A percentile compares a stretch with the other conserved stretches of the same genome.
Conservation (phyloP, 2,888 invertebrate genomes). For the Parapristionchus giblindavisi region DNA sequence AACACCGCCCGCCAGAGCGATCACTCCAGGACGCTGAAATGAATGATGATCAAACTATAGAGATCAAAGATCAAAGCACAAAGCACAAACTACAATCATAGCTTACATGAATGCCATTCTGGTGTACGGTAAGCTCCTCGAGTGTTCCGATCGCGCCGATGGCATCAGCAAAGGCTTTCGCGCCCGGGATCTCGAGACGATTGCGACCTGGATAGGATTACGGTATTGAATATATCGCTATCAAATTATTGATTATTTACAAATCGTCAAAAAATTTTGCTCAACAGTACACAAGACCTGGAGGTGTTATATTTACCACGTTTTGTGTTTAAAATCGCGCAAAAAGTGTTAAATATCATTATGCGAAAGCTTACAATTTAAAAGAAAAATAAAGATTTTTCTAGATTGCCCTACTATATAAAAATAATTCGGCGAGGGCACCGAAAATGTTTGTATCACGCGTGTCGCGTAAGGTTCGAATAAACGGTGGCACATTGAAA, state of each 20-base stretch:
- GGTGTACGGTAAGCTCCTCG: constrained; percentile 91
- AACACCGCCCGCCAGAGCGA: constrained; percentile 77
- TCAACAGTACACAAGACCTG: too few relatives aligned
- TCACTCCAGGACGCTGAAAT: constrained; percentile 80
- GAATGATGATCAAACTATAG: neutral
- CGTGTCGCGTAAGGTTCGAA: too few relatives aligned
- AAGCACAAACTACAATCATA: constrained; percentile 74
- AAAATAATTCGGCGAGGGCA: too few relatives aligned
- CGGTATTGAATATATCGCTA: neutral
- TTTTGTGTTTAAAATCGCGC: too few relatives aligned
- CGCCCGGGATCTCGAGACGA: constrained; percentile 91
- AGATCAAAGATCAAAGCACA: neutral
- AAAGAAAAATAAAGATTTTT: too few relatives aligned
- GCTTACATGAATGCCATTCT: constrained; percentile 93
- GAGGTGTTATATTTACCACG: too few relatives aligned
- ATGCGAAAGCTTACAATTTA: too few relatives aligned
- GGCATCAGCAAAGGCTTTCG: constrained; percentile 83
- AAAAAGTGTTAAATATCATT: too few relatives aligned
- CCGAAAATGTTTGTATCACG: too few relatives aligned
- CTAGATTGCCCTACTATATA: too few relatives aligned
- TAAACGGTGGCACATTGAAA: too few relatives aligned
- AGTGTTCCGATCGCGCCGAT: constrained; percentile 85
- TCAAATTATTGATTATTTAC: neutral
- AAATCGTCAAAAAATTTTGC: too few relatives aligned
- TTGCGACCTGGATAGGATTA: constrained; percentile 80